These are phyloP conservation scores for Onychomys leucogaster DNA, from an alignment of 2,797 vertebrate species.

Conservation along the genomic window DNA sequence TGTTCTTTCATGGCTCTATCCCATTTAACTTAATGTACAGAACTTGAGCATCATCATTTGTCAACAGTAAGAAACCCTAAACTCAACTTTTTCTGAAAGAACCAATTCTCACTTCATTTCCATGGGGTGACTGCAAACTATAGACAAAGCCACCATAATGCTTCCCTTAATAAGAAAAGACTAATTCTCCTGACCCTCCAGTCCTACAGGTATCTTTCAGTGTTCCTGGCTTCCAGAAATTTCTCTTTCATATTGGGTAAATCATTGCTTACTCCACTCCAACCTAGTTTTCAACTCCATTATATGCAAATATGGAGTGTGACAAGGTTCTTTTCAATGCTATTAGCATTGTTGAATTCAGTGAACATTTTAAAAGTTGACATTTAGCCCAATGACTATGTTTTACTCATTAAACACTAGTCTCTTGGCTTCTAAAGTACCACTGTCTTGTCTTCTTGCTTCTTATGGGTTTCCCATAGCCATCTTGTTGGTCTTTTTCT, in stretches of 20 bases:
- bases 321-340: not conserved
- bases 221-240: not conserved
- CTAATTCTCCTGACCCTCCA: not conserved
- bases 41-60: not conserved
- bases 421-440: not conserved
- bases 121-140: not conserved
- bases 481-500: not conserved
- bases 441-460: not conserved
- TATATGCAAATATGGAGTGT: not conserved
- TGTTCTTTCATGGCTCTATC: not conserved
- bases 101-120: not conserved
- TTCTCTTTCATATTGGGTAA: not conserved
- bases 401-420: not conserved
- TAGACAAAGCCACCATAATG: not conserved
- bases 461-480: not conserved
- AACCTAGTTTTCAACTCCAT: not conserved
- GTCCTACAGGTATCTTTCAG: not conserved
- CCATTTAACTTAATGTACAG: not conserved
- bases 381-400: not conserved
- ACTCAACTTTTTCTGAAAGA: constrained; percentile 6
- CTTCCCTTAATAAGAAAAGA: not conserved
- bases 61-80: not conserved
- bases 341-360: not conserved
- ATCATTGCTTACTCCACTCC: not conserved
- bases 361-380: not conserved